Evolutionary conservation across 92 coral and sea anemone species (phyloP).

Genomic region (Bergia puertoricense): DNA sequence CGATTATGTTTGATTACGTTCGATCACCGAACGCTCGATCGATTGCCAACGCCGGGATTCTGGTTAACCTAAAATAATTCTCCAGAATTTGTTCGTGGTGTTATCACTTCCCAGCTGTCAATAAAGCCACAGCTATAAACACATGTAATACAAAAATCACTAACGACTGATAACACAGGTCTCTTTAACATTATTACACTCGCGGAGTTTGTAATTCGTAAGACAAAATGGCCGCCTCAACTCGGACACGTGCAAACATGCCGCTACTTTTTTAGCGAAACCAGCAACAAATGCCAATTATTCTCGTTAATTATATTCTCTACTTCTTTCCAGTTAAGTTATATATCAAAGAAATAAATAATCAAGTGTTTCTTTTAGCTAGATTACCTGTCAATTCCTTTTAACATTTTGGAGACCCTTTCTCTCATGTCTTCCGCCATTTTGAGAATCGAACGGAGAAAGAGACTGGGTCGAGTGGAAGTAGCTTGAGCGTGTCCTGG

Average conservation of each 20-base stretch:
- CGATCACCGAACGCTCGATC: no score
- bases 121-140: not conserved
- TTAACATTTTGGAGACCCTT: conserved; percentile 73
- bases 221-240: not conserved
- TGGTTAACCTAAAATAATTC: no score
- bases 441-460: conserved; percentile 46
- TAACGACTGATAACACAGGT: not conserved
- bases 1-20: no score
- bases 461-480: not conserved
- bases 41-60: no score
- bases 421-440: conserved; percentile 91
- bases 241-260: conserved; percentile 25
- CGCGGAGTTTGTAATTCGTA: not conserved
- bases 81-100: not conserved
- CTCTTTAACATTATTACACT: not conserved
- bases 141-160: not conserved
- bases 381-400: conserved; percentile 91
- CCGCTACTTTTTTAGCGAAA: not conserved
- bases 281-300: not conserved
- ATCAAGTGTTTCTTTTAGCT: not conserved
- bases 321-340: not conserved
- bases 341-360: not conserved
- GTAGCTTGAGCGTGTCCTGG: not conserved
- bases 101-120: not conserved
- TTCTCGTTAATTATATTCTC: not conserved